These are phyloP conservation scores for Tachysurus vachellii DNA, from an alignment of 2,113 vertebrate species.

Conservation along the genomic window DNA sequence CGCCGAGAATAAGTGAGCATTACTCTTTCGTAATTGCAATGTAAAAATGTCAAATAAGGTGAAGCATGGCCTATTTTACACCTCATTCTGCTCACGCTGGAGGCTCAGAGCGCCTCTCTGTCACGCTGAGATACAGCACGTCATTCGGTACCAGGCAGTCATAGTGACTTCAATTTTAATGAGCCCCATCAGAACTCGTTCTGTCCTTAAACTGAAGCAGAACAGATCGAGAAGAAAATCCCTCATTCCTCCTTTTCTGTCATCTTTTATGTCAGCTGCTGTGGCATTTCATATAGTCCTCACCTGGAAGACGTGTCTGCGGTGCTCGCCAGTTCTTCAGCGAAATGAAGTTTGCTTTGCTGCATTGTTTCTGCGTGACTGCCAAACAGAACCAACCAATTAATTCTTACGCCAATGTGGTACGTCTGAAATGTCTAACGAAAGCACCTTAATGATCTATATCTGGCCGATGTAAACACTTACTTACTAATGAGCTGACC, in stretches of 20 bases:
- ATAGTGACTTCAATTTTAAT: slow-evolving; percentile 43
- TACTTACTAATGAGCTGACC: slow-evolving; percentile 31
- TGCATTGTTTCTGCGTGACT: background rate
- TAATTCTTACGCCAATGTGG: background rate
- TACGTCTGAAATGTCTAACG: background rate
- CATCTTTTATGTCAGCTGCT: slow-evolving; percentile 9
- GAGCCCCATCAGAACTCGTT: slow-evolving; percentile 31
- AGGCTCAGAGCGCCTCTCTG: slow-evolving; percentile 7
- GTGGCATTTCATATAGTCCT: slow-evolving; percentile 26
- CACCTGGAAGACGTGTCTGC: slow-evolving; percentile 14
- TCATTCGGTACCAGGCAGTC: slow-evolving; percentile 9
- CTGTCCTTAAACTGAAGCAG: slow-evolving; percentile 24
- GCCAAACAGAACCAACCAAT: slow-evolving; percentile 3
- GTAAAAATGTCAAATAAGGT: slow-evolving; percentile 34
- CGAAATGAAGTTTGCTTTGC: background rate
- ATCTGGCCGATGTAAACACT: background rate
- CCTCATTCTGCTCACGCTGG: background rate
- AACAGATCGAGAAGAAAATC: background rate
- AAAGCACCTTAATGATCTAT: slow-evolving; percentile 18
- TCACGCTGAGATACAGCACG: slow-evolving; percentile 25
- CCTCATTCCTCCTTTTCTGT: slow-evolving; percentile 7
- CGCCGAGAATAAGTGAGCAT: background rate
- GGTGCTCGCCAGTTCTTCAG: background rate
- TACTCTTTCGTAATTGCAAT: slow-evolving; percentile 21
- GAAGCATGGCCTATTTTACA: slow-evolving; percentile 19